Percentiles rank a stretch among this genome's conserved stretches.
Conservation (phyloP, 2,888 invertebrate genomes). For the Yponomeuta sedellus region DNA sequence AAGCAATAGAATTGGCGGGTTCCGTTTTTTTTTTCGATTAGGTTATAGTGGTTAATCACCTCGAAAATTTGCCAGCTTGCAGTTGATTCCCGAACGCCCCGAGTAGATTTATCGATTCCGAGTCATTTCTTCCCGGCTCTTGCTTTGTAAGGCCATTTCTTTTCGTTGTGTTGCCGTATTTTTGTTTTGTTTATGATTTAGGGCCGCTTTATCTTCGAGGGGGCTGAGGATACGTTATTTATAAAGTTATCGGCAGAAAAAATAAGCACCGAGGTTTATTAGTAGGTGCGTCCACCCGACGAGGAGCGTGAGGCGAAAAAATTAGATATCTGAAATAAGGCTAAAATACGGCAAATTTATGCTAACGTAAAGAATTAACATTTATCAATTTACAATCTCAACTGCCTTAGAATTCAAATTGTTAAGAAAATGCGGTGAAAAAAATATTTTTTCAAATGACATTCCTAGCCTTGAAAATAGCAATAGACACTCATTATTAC, state of each 20-base stretch:
- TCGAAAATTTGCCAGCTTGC: not conserved
- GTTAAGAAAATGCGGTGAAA: too few relatives aligned
- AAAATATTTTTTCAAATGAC: too few relatives aligned
- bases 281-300: not conserved
- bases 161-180: constrained; percentile 20
- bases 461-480: too few relatives aligned
- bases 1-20: too few relatives aligned
- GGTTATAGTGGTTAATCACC: not conserved
- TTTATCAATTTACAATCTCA: too few relatives aligned
- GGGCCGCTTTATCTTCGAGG: constrained; percentile 28
- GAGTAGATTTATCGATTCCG: constrained; percentile 58
- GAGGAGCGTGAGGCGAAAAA: too few relatives aligned
- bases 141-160: constrained; percentile 25
- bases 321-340: too few relatives aligned
- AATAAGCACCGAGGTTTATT: not conserved
- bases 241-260: not conserved
- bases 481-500: too few relatives aligned
- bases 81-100: constrained; percentile 33
- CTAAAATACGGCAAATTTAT: too few relatives aligned
- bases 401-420: too few relatives aligned
- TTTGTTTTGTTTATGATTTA: constrained; percentile 35
- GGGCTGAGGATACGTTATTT: constrained; percentile 18
- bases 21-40: too few relatives aligned
- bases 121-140: constrained; percentile 54
- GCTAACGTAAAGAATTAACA: too few relatives aligned